phyloP scores from a whole-genome alignment of 2,888 invertebrate genomes.

The Sepioteuthis lessoniana region DNA sequence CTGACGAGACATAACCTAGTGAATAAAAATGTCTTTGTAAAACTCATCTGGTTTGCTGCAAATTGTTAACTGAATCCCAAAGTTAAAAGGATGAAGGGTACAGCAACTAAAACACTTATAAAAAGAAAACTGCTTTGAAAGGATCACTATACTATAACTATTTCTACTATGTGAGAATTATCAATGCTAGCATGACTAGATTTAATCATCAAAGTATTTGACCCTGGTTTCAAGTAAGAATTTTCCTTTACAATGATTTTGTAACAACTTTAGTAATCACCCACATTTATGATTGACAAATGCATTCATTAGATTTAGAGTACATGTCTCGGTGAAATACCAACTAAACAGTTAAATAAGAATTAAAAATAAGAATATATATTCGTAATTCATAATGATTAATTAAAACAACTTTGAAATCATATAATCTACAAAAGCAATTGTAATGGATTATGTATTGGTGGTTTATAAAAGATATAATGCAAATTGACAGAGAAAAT shows the following conservation, averaged over 20 bases:
- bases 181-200: not conserved
- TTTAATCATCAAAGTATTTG: not conserved
- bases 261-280: not conserved
- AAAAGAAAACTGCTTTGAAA: not conserved
- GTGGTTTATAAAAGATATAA: too few relatives aligned
- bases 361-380: too few relatives aligned
- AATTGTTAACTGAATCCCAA: too few relatives aligned
- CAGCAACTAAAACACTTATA: not conserved
- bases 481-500: too few relatives aligned
- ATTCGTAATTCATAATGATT: too few relatives aligned
- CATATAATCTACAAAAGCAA: too few relatives aligned
- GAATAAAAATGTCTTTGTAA: too few relatives aligned
- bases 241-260: not conserved
- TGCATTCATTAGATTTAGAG: not conserved
- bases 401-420: too few relatives aligned
- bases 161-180: not conserved
- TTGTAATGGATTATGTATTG: too few relatives aligned
- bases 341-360: not conserved
- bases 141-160: not conserved
- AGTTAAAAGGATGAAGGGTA: not conserved
- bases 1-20: too few relatives aligned
- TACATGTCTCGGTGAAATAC: not conserved
- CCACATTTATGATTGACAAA: not conserved
- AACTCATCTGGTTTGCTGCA: too few relatives aligned
- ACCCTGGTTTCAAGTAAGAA: not conserved